phyloP scores from a whole-genome alignment of 1,140 invertebrate genomes.

The Dendrolimus punctatus region DNA sequence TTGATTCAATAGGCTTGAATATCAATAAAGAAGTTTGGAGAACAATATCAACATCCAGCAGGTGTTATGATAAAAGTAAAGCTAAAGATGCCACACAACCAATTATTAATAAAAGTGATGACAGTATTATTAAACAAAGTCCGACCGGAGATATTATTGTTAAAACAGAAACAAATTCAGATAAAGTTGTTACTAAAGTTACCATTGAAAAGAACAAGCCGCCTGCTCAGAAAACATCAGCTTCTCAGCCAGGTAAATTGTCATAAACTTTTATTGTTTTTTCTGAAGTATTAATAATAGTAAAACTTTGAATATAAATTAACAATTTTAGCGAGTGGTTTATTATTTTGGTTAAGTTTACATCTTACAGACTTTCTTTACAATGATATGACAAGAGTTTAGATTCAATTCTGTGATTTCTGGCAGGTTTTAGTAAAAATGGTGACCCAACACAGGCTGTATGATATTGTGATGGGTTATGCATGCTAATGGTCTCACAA shows the following conservation, averaged over 20 bases:
- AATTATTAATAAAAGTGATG: conserved; percentile 13
- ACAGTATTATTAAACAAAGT: conserved; percentile 34
- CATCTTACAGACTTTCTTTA: no score
- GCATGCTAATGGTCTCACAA: no score
- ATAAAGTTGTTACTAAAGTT: conserved; percentile 57
- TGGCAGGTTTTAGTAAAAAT: no score
- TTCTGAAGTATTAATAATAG: no score
- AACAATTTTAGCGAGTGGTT: no score
- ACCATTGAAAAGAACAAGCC: conserved; percentile 46
- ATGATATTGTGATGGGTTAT: no score
- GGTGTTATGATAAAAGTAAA: conserved; percentile 38
- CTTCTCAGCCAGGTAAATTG: conserved; percentile 30
- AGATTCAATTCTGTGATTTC: no score
- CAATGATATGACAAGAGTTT: no score
- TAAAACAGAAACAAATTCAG: conserved; percentile 52
- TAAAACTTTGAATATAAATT: no score
- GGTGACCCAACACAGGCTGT: no score
- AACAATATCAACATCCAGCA: conserved; percentile 34
- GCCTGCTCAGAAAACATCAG: conserved; percentile 21
- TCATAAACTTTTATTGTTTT: conserved; percentile 5
- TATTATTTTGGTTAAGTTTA: no score
- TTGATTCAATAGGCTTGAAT: conserved; percentile 5
- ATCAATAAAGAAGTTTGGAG: conserved; percentile 18
- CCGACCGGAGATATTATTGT: conserved; percentile 44
- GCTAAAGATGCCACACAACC: conserved; percentile 21